Base-by-base conservation (phyloP, 2,888 invertebrate genomes). In the Dolichomitus sp. region DNA sequence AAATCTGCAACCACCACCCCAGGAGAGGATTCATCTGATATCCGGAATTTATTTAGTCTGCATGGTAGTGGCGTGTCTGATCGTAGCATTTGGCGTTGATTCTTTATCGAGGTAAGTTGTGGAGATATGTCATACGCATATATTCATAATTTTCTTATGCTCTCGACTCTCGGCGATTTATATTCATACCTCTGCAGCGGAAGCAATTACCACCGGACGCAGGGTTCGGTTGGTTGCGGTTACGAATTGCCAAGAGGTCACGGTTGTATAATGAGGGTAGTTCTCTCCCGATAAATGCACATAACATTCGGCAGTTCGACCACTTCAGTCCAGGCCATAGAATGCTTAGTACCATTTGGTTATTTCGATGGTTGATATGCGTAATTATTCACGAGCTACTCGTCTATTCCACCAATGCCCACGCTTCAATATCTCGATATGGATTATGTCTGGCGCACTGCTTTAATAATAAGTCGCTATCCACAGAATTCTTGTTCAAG, bases 21-120 rank as follows among this genome's bases (percentile, higher is more conserved):
- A 95, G 0, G 94, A 95, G 54, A 96, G 97, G 94, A 97, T 98
- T 78, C 96, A 97, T 90, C 94, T 97, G 76, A 96, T 98, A 82
- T 96, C 97, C 9, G 97, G 97, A 14, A 97, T 98, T 83, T 98
- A 97, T 93, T 94, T 98, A 6, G 95, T 95, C 0, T 98, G 98
- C 90, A 98, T 98, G 95, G 94, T 96, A 0, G 92, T 95, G 0
- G 98, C 98, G 0, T 96, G 96, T 17, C 87, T 97, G 7, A 95
- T 98, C 70, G 96, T 98, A 4, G 95, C 96, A 0, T 93, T 97
- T 42, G 97, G 97, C 23, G 97, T 99, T 0, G 98, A 98, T 93
- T 97, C 97, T 0, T 94, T 98, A 4, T 95, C 96, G 69, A 96
- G 97, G 97, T 97, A 93, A 88, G 89, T 69, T 23, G 17, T 4